Evolutionary conservation across 2,113 vertebrate genomes (phyloP), one percentile per base, ranked within the genome.

Genomic region (Corynorhinus townsendii): DNA sequence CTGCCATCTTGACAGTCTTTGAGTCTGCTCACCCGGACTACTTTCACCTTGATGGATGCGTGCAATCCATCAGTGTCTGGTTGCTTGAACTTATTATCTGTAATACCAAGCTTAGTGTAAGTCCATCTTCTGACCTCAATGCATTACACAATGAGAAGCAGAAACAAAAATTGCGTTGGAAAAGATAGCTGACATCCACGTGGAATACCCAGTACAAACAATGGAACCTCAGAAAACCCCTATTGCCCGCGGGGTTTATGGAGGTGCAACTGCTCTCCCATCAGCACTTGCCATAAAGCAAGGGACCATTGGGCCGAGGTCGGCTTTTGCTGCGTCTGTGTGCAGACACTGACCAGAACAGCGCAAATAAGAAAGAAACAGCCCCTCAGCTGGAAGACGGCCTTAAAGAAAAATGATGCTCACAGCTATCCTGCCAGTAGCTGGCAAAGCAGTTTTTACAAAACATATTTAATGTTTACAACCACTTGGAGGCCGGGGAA

Each of bases 391-490:
- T 97, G 81, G 94, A 98, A 98, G 95, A 86, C 45, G 97, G 94
- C 95, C 96, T 97, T 97, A 97, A 98, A 97, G 90, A 98, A 98
- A 98, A 98, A 98, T 95, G 4, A 96, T 97, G 86, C 94, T 97
- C 83, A 85, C 66, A 97, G 93, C 40, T 33, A 97, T 75, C 79
- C 69, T 96, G 35, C 79, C 91, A 96, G 93, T 84, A 97, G 87
- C 95, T 97, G 92, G 96, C 97, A 98, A 98, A 98, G 79, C 49
- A 95, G 68, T 92, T 98, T 97, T 97, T 97, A 95, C 96, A 98
- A 98, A 98, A 97, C 86, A 97, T 97, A 97, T 98, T 98, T 98
- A 97, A 98, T 97, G 91, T 98, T 98, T 98, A 97, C 91, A 97
- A 81, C 93, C 15, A 7, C 83, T 97, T 80, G 80, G 96, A 93